Base-by-base conservation (phyloP, 2,888 invertebrate genomes). In the Acleris laterana region DNA sequence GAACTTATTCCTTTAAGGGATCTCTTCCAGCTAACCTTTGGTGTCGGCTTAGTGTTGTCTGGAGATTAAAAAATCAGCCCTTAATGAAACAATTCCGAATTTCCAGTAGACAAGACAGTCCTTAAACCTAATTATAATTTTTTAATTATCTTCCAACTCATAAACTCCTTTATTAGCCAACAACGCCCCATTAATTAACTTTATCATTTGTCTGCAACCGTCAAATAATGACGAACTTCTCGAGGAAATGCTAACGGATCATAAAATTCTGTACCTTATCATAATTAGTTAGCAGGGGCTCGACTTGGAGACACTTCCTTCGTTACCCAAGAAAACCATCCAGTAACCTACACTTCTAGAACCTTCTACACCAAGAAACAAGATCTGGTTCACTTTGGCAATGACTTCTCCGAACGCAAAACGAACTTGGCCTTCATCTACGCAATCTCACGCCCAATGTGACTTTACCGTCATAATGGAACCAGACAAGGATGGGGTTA, bases 381-480 rank as follows among this genome's bases (percentile, higher is more conserved):
- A 71, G 70, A 76, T 57, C 61, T 13, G 75, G 62, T 71, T 63
- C 85, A 19, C 69, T 7, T 0, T 53, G 62, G 6, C 70, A 42
- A 32, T 0, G 2, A 7, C 4, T 69, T 59, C 1, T 17, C 6
- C 52, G 42, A 46, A 38, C 46, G 68, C 63, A 68, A 69, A 70
- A 62, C 63, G 67, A 56, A 51, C 69, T 58, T 66, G 66, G 70
- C 66, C 53, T 62, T 55, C 50, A 32, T 32, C 58, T 56, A 82
- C 82, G 83, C 88, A 88, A 89, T 89, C 88, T 89, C 83, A 88
- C 86, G 90, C 88, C 85, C 87, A 85, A 89, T 89, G 88, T 88
- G 87, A 84, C 84, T 88, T 88, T 89, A 89, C 89, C 85, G 89
- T 82, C 81, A 85, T 89, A 89, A 90, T 88, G 87, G 83, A 88